Evolutionary conservation across 92 coral and sea anemone genomes (phyloP), one percentile per base, ranked within the genome.

Genomic region (Porites evermanni): DNA sequence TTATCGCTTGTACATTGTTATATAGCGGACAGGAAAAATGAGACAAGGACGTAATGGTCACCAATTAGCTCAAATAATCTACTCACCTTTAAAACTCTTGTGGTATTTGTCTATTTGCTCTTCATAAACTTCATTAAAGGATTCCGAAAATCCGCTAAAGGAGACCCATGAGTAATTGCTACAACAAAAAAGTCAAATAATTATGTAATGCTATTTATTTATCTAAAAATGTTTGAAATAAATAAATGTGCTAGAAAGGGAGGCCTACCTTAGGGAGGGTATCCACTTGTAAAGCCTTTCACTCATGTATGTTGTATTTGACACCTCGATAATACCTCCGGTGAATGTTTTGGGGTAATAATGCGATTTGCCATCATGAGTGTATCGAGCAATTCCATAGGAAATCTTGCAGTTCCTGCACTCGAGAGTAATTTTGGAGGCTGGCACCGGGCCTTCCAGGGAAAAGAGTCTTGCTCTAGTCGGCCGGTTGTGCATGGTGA

Each of bases 401-500:
- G 29, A 52, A 3, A 53, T 74, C 19, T 74, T 53, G 56, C 63
- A 74, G 2, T 14, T 17, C 26, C 21, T 74, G 7, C 75, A 74
- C 56, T 74, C 65, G 8, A 52, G 56, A 47, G 61, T 47, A 64
- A 74, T 20, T 18, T 74, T 74, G 3, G 78, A 47, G 8, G 78
- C 64, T 17, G 78, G 78, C 17, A 74, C 26, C 19, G 78, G 78
- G 3, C 78, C 78, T 53, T 67, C 9, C 12, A 83, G 12, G 18
- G 84, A 69, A 63, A 80, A 86, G 53, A 90, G 63, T 23, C 24
- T 71, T 24, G 93, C 93, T 14, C 16, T 74, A 2, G 88, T 71
- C 10, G 91, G 88, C 8, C 78, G 67, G 81, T 86, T 90, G 63
- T 81, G 93, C 90, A 82, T 86, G 18, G 90, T 74, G 7, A 90